phyloP scores from a whole-genome alignment of 2,113 vertebrate species.

The Mohoua ochrocephala region DNA sequence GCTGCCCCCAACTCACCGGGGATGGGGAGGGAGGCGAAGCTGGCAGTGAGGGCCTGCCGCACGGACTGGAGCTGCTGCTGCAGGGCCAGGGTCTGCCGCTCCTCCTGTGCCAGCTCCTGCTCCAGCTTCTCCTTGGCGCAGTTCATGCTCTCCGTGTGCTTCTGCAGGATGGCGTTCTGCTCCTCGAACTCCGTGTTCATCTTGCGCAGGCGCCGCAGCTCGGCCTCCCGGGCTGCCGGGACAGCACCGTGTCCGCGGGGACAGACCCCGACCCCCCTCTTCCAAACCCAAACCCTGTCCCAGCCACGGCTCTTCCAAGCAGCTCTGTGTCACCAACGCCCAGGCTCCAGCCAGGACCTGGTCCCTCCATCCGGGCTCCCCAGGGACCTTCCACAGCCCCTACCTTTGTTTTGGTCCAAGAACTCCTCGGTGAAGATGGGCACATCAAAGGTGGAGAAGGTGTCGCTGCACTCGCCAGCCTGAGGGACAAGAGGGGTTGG shows the following conservation, averaged over 20 bases:
- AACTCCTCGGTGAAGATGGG: constrained; percentile 98
- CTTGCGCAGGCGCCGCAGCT: constrained; percentile 90
- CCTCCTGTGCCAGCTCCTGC: constrained; percentile 90
- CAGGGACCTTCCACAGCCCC: neutral
- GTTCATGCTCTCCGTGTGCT: constrained; percentile 95
- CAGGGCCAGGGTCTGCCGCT: constrained; percentile 87
- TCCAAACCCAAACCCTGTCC: neutral
- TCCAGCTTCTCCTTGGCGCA: constrained; percentile 93
- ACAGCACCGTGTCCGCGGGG: fast-evolving
- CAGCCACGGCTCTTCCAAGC: neutral
- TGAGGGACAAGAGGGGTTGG: neutral
- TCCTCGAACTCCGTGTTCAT: constrained; percentile 96
- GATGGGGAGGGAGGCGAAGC: constrained; percentile 87
- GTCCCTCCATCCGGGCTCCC: neutral
- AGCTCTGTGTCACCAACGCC: fast-evolving
- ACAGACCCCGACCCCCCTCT: fast-evolving
- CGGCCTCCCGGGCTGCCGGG: constrained; percentile 85
- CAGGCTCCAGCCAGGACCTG: neutral
- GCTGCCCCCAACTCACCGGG: constrained; percentile 74
- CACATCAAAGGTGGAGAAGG: constrained; percentile 85
- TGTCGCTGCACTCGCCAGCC: constrained; percentile 77
- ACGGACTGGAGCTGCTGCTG: constrained; percentile 89
- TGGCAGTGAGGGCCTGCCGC: constrained; percentile 87
- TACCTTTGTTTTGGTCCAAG: constrained; percentile 98
- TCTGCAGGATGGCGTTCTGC: constrained; percentile 92